Base-by-base conservation (phyloP, 1,140 invertebrate species). In the Drosophila repletoides region DNA sequence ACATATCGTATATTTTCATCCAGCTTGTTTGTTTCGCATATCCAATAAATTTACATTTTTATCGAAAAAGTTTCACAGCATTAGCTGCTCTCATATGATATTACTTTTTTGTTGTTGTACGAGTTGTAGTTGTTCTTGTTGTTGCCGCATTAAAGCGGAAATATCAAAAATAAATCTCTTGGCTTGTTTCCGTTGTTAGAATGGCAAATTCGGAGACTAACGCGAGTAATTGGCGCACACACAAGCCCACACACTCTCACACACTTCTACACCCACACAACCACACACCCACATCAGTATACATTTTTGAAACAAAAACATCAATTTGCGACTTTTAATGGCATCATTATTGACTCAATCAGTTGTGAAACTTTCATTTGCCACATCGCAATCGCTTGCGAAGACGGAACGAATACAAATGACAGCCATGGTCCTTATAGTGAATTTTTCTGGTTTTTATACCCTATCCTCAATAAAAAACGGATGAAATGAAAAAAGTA, bases 131-230 rank as follows among this genome's bases (percentile, higher is more conserved):
- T 52, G 14, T 7, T 45, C 33, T 53, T 74, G 26, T 45, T 77
- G 41, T 71, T 71, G 61, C 58, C 56, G 21, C 80, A 75, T 51
- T 65, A 86, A 75, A 86, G 76, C 80, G 80, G 80, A 86, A 86
- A 86, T 86, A 86, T 86, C 80, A 86, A 86, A 84, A 86, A 86
- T 86, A 86, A 86, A 86, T 86, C 80, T 86, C 75, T 60, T 80
- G 56, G 72, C 76, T 71, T 79, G 80, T 79, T 74, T 83, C 79
- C 79, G 79, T 72, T 86, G 48, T 74, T 68, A 75, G 79, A 83
- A 84, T 84, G 51, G 61, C 70, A 86, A 83, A 67, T 66, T 74
- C 60, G 36, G 60, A 76, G 28, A 71, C 80, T 74, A 73, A 84
- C 70, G 66, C 70, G 74, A 79, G 67, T 83, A 83, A 83, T 83